Conservation (phyloP, 2,888 invertebrate genomes). For the Mimas tiliae region DNA sequence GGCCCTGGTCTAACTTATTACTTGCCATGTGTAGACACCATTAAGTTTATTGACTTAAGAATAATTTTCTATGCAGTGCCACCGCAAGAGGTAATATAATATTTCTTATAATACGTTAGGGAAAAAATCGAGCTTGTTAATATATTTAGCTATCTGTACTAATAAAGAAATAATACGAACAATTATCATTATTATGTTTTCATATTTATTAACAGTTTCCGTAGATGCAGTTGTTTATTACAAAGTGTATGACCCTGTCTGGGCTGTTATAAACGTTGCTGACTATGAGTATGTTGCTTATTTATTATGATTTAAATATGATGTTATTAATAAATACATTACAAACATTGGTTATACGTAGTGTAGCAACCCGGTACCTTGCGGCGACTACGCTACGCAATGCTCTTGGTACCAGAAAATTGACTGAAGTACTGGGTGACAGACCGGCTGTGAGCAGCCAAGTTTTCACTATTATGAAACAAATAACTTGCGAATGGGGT, state of each 20-base stretch:
- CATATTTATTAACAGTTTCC: conserved; percentile 88
- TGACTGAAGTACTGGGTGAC: conserved; percentile 93
- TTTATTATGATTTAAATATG: background rate
- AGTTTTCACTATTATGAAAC: conserved; percentile 90
- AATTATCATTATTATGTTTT: too few relatives aligned
- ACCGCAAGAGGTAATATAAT: conserved; percentile 91
- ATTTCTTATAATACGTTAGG: background rate
- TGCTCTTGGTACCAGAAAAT: conserved; percentile 93
- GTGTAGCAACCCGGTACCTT: conserved; percentile 89
- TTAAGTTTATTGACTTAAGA: conserved; percentile 93
- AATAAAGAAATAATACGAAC: too few relatives aligned
- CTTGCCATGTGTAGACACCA: conserved; percentile 94
- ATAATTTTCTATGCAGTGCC: conserved; percentile 96
- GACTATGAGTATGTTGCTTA: conserved; percentile 54
- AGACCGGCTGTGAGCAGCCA: conserved; percentile 92
- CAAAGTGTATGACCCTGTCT: conserved; percentile 88
- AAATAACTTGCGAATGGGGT: conserved; percentile 93
- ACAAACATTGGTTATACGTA: conserved; percentile 47
- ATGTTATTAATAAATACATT: conserved; percentile 16
- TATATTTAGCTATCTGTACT: too few relatives aligned
- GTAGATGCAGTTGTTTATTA: conserved; percentile 95
- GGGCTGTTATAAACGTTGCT: conserved; percentile 83
- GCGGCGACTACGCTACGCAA: conserved; percentile 93
- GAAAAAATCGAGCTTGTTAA: too few relatives aligned
- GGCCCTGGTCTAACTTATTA: conserved; percentile 94